A percentile compares a stretch with the other conserved stretches of the same genome.
Evolutionary conservation across 2,888 invertebrate genomes (phyloP).

Genomic region (Aricia artaxerxes): DNA sequence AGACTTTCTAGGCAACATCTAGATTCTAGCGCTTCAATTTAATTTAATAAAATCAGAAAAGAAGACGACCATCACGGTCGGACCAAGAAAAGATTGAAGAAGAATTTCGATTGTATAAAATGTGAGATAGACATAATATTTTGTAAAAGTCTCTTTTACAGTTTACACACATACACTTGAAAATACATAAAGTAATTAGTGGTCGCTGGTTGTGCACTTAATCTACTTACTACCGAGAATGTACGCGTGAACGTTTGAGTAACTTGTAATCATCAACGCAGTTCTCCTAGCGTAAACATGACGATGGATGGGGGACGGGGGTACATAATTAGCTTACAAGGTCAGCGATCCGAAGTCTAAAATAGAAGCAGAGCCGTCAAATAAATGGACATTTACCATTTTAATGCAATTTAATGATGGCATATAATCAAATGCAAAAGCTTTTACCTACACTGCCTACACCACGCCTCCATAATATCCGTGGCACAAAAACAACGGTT

Average conservation of each 20-base stretch:
- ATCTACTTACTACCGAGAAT: neutral
- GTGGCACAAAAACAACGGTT: neutral
- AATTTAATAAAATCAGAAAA: neutral
- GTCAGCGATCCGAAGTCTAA: constrained; percentile 17
- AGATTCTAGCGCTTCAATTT: neutral
- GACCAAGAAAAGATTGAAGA: neutral
- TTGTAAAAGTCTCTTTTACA: too few species aligned
- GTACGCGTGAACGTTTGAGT: constrained; percentile 13
- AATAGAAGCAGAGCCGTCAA: constrained; percentile 8
- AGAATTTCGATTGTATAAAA: neutral
- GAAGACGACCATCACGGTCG: neutral
- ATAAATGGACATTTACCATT: constrained; percentile 2
- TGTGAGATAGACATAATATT: neutral
- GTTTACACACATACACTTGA: neutral
- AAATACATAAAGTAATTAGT: constrained; percentile 9
- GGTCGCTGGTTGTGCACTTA: neutral
- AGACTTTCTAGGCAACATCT: neutral
- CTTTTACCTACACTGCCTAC: neutral
- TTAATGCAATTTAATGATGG: neutral
- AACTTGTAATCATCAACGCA: constrained; percentile 17
- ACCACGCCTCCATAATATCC: neutral
- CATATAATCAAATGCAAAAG: neutral
- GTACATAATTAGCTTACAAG: constrained; percentile 22
- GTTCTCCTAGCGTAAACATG: constrained; percentile 20
- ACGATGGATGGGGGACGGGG: constrained; percentile 18